Conservation (phyloP, 2,797 vertebrate genomes). For the Danionella dracula region DNA sequence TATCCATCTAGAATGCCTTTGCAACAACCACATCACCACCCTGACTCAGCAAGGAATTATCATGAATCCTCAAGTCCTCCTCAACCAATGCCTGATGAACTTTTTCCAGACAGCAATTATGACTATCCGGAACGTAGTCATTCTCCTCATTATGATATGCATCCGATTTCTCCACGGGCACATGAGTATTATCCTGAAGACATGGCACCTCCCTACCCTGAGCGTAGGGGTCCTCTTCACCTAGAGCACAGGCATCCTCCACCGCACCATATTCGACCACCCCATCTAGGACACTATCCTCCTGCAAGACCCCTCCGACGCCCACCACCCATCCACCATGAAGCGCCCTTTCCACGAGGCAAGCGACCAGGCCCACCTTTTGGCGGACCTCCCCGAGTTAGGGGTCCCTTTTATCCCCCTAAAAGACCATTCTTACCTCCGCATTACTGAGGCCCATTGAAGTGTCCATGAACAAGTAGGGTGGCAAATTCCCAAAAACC, state of each 20-base stretch:
- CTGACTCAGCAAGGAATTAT: conserved; percentile 41
- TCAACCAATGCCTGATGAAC: conserved; percentile 54
- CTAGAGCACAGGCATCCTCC: conserved; percentile 54
- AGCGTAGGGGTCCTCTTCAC: conserved; percentile 41
- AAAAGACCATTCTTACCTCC: conserved; percentile 88
- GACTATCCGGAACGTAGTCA: conserved; percentile 61
- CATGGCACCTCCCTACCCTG: conserved; percentile 52
- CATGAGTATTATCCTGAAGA: conserved; percentile 56
- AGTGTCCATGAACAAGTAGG: background rate
- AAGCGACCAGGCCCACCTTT: conserved; percentile 78
- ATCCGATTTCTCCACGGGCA: conserved; percentile 51
- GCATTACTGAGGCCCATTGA: conserved; percentile 89
- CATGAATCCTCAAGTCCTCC: conserved; percentile 51
- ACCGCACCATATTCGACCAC: conserved; percentile 53
- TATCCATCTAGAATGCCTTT: conserved; percentile 43
- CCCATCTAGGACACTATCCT: conserved; percentile 51
- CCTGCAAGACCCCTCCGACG: conserved; percentile 41
- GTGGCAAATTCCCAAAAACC: background rate
- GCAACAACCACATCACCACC: conserved; percentile 16
- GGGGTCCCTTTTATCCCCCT: conserved; percentile 76
- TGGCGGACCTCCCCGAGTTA: conserved; percentile 51
- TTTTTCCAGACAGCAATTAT: conserved; percentile 47
- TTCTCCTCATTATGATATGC: conserved; percentile 50
- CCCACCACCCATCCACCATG: conserved; percentile 65
- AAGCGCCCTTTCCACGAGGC: conserved; percentile 67